Conservation (phyloP, 2,113 vertebrate genomes). For the Dascyllus trimaculatus region DNA sequence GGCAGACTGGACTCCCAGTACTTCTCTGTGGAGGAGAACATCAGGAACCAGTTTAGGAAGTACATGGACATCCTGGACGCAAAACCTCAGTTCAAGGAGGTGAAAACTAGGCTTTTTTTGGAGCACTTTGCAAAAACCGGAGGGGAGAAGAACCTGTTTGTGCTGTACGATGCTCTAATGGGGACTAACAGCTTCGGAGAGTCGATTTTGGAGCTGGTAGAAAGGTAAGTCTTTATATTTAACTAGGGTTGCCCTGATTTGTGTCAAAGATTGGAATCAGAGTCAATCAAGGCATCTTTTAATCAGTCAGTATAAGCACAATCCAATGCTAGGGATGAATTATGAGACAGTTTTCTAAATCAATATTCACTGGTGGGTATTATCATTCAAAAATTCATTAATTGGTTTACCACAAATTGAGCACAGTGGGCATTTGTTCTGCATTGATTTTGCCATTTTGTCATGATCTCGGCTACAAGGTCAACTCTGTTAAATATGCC, state of each 20-base stretch:
- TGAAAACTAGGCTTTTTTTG: constrained; percentile 81
- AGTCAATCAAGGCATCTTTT: no score
- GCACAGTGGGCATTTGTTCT: no score
- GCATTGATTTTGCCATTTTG: no score
- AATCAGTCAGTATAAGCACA: no score
- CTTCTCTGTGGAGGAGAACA: constrained; percentile 84
- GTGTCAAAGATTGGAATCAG: no score
- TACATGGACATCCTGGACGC: constrained; percentile 86
- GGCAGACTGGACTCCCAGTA: constrained; percentile 78
- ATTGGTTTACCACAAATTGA: no score
- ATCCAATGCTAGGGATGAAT: no score
- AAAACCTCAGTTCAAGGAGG: constrained; percentile 80
- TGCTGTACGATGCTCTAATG: constrained; percentile 83
- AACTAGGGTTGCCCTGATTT: neutral
- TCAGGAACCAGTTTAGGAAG: constrained; percentile 86
- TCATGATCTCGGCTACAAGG: no score
- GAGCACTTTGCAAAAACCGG: constrained; percentile 83
- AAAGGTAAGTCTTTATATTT: constrained; percentile 51
- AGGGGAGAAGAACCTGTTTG: constrained; percentile 85
- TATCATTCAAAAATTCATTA: no score
- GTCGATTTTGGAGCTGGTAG: constrained; percentile 80
- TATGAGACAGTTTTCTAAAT: no score
- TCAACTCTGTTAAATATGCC: no score
- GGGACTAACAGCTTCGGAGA: constrained; percentile 81
- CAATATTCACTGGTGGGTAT: no score